Evolutionary conservation across 2,113 vertebrate species (phyloP).

Genomic region (Thalassarche chlororhynchos): DNA sequence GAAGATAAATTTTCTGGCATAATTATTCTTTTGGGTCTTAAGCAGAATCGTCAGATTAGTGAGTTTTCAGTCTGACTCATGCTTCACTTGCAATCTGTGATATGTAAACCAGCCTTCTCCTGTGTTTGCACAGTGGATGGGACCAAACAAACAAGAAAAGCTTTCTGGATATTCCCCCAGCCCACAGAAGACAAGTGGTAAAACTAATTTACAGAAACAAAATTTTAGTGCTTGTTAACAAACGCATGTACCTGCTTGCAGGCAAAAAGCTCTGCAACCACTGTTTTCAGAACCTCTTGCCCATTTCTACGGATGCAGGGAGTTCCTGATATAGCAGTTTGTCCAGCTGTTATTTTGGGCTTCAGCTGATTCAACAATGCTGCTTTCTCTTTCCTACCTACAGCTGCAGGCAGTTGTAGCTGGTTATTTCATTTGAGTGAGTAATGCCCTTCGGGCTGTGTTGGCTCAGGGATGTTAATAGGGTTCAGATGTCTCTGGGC

Average conservation of each 20-base stretch:
- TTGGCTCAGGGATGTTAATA: constrained; percentile 13
- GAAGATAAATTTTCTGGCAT: background rate
- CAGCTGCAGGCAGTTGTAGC: background rate
- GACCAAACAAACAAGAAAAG: background rate
- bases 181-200: background rate
- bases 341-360: constrained; percentile 42
- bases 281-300: background rate
- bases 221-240: background rate
- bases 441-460: background rate
- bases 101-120: background rate
- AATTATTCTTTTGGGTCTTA: background rate
- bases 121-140: background rate
- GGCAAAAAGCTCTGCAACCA: background rate
- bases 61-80: background rate
- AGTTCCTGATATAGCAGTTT: background rate
- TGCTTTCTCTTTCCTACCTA: constrained; percentile 34
- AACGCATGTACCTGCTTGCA: background rate
- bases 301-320: background rate
- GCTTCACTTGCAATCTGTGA: background rate
- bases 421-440: constrained; percentile 27
- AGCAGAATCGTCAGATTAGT: background rate
- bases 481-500: background rate
- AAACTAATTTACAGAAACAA: background rate
- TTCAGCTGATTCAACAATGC: constrained; percentile 48
- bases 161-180: background rate